Evolutionary conservation across 2,113 vertebrate genomes (phyloP).

Genomic region (Lepus timidus): DNA sequence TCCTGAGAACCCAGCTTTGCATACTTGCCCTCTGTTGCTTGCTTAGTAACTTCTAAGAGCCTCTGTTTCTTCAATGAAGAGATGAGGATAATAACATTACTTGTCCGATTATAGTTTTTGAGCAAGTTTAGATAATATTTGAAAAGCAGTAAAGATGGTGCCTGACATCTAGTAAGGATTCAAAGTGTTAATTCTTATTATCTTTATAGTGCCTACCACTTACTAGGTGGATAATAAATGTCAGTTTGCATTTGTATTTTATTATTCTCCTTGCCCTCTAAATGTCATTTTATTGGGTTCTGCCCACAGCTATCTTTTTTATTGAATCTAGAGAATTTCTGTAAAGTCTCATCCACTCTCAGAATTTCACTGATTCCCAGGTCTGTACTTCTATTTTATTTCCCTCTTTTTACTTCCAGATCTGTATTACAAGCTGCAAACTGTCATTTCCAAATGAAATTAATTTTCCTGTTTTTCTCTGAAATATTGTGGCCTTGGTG

Average conservation of each 20-base stretch:
- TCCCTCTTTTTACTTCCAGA: not conserved
- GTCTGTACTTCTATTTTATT: not conserved
- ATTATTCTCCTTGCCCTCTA: not conserved
- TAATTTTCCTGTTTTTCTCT: not conserved
- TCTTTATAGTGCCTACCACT: not conserved
- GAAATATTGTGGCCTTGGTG: not conserved
- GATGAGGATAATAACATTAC: not conserved
- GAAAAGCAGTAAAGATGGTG: not conserved
- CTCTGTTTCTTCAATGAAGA: not conserved
- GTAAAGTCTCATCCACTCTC: not conserved
- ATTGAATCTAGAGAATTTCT: not conserved
- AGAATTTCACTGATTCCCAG: not conserved
- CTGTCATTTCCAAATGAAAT: not conserved
- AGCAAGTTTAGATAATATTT: not conserved
- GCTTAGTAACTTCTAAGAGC: not conserved
- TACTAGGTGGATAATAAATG: not conserved
- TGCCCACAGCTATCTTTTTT: not conserved
- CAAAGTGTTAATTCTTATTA: not conserved
- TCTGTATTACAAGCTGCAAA: not conserved
- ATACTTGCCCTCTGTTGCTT: not conserved
- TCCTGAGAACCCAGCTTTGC: not conserved
- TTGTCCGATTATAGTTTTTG: not conserved
- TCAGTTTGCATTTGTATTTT: constrained; percentile 5
- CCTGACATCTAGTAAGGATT: not conserved
- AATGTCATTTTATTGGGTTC: not conserved